Conservation (phyloP, 1,140 invertebrate species). For the Physella acuta region DNA sequence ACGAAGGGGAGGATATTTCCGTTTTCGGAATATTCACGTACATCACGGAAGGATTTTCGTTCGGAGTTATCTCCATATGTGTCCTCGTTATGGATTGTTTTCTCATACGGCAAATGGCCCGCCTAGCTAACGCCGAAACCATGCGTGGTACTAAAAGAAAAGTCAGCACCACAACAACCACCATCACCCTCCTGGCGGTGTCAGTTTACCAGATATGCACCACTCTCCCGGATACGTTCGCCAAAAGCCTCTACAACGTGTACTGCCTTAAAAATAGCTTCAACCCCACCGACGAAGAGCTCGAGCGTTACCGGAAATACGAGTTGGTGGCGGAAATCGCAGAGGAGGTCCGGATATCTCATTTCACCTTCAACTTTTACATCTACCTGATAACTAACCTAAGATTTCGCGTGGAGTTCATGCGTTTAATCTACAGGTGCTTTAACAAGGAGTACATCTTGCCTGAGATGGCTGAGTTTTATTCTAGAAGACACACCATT, state of each 20-base stretch:
- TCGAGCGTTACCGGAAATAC: constrained; percentile 26
- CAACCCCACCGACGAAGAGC: neutral
- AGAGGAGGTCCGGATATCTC: constrained; percentile 54
- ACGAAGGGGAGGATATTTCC: constrained; percentile 29
- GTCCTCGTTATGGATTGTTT: constrained; percentile 53
- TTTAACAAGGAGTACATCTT: too few relatives aligned
- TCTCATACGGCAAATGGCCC: constrained; percentile 51
- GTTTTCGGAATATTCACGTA: constrained; percentile 49
- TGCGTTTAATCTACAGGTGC: constrained; percentile 40
- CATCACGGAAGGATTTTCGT: constrained; percentile 49
- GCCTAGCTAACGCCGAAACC: constrained; percentile 45
- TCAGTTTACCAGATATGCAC: constrained; percentile 59
- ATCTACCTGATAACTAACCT: constrained; percentile 57
- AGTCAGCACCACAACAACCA: constrained; percentile 49
- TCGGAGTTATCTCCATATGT: constrained; percentile 47
- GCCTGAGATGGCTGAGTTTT: too few relatives aligned
- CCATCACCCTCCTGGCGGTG: constrained; percentile 54
- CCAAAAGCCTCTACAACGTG: constrained; percentile 38
- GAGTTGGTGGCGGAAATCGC: constrained; percentile 42
- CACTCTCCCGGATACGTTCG: constrained; percentile 52
- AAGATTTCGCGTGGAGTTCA: constrained; percentile 53
- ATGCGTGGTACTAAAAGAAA: constrained; percentile 34
- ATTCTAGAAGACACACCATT: too few relatives aligned
- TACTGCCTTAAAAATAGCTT: constrained; percentile 21
- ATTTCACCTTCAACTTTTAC: constrained; percentile 57